Conservation (phyloP, 2,888 invertebrate species). For the Ornithoptera priamus region DNA sequence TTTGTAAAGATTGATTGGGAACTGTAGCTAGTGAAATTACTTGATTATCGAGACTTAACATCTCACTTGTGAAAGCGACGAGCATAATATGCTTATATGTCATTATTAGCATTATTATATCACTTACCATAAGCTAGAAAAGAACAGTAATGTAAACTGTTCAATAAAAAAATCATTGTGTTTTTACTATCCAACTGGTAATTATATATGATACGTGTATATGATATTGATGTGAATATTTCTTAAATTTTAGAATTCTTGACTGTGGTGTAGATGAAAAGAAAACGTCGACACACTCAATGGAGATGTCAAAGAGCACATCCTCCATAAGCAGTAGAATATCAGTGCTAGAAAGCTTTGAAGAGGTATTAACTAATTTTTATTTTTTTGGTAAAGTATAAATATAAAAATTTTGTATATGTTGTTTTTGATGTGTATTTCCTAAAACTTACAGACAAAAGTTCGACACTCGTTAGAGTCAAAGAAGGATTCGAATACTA, state of each 20-base stretch:
- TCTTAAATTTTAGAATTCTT: slow-evolving; percentile 54
- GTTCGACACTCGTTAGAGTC: slow-evolving; percentile 60
- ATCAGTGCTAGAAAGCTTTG: slow-evolving; percentile 66
- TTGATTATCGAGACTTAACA: no score
- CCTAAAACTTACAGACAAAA: slow-evolving; percentile 50
- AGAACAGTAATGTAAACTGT: no score
- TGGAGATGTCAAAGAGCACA: slow-evolving; percentile 78
- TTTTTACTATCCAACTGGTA: no score
- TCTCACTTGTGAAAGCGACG: no score
- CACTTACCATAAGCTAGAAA: no score
- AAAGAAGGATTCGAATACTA: slow-evolving; percentile 49
- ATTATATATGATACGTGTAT: no score
- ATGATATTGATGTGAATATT: no score
- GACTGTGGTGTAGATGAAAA: slow-evolving; percentile 71
- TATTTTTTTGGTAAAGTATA: neutral
- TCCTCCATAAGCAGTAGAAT: slow-evolving; percentile 72
- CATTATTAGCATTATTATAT: no score
- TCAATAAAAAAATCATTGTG: no score
- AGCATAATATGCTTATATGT: no score
- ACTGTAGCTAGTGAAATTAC: no score
- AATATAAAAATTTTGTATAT: neutral
- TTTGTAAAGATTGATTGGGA: no score
- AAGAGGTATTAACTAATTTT: slow-evolving; percentile 53
- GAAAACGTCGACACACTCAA: slow-evolving; percentile 58
- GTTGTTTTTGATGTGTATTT: neutral